These are phyloP conservation scores for Nothocercus julius DNA, from an alignment of 2,113 vertebrate genomes.

Conservation along the genomic window DNA sequence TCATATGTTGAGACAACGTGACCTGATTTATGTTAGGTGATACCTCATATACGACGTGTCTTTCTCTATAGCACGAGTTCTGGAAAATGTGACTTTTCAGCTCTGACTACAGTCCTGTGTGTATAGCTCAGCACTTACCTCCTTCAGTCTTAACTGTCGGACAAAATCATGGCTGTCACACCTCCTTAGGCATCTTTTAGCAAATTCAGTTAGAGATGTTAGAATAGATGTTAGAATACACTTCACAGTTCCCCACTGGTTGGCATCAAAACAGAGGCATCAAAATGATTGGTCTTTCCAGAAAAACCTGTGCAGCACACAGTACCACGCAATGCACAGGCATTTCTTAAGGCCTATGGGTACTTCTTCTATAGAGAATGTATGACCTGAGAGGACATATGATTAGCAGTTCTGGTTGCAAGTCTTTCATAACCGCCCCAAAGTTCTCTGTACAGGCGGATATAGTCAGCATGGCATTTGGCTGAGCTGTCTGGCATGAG, in stretches of 20 bases:
- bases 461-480: not conserved
- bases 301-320: fast-evolving
- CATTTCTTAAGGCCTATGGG: not conserved
- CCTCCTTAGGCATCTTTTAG: not conserved
- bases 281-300: not conserved
- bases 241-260: not conserved
- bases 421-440: fast-evolving
- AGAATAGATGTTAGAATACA: no score
- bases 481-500: not conserved
- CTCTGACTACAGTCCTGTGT: not conserved
- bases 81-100: not conserved
- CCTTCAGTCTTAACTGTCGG: not conserved
- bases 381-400: fast-evolving
- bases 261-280: not conserved
- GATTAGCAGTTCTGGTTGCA: not conserved
- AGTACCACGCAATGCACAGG: fast-evolving
- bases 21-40: not conserved
- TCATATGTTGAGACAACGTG: not conserved
- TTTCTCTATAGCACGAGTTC: not conserved
- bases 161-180: not conserved
- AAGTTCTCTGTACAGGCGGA: not conserved
- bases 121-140: not conserved
- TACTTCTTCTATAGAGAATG: not conserved
- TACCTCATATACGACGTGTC: not conserved
- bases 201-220: not conserved